Evolutionary conservation across 2,888 invertebrate genomes (phyloP).

Genomic region (Eupithecia insigniata): DNA sequence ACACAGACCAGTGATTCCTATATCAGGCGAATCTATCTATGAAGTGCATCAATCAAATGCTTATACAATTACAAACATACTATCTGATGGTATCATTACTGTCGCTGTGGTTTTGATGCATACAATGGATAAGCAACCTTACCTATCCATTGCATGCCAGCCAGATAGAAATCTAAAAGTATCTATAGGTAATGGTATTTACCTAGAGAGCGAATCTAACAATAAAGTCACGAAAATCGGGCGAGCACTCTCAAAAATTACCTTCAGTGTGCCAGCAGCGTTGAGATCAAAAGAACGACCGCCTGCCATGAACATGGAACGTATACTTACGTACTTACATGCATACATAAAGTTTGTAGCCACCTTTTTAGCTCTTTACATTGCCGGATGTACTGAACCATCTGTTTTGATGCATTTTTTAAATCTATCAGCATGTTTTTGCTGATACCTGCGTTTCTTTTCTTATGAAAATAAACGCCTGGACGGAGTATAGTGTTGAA

Average conservation of each 20-base stretch:
- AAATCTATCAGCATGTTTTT: background rate
- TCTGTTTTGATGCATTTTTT: conserved; percentile 18
- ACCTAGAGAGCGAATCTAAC: conserved; percentile 34
- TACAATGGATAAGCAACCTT: background rate
- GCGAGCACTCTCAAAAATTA: conserved; percentile 54
- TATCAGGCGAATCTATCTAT: background rate
- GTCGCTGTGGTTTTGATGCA: background rate
- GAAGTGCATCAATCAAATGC: background rate
- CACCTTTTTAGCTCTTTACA: conserved; percentile 30
- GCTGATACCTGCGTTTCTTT: background rate
- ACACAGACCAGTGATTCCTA: background rate
- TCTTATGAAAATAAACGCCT: no score
- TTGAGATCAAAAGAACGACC: conserved; percentile 49
- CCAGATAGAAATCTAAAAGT: background rate
- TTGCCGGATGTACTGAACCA: conserved; percentile 25
- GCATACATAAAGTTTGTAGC: background rate
- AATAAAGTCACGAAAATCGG: conserved; percentile 40
- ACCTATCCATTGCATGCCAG: background rate
- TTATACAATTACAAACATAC: background rate
- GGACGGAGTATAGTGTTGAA: no score
- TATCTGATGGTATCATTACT: background rate
- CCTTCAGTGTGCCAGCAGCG: conserved; percentile 45
- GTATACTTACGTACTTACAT: background rate
- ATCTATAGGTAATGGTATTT: conserved; percentile 4
- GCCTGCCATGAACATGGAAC: conserved; percentile 42